phyloP scores from a whole-genome alignment of 2,797 vertebrate genomes.

The Poeciliopsis presidionis region DNA sequence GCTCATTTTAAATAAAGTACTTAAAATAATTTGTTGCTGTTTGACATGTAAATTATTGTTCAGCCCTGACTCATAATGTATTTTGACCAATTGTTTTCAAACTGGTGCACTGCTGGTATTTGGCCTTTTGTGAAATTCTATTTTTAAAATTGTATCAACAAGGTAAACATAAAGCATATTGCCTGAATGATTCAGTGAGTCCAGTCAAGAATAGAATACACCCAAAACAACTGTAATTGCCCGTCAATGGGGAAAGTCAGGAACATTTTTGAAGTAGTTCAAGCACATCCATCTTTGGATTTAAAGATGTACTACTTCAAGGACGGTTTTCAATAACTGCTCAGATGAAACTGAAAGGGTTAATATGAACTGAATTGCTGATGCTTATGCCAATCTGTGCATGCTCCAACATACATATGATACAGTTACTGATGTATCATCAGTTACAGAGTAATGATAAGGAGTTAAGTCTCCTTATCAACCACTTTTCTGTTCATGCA shows the following conservation, averaged over 20 bases:
- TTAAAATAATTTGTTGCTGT: conserved; percentile 8
- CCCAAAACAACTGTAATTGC: too few species aligned
- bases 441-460: too few species aligned
- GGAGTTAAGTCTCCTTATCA: background rate
- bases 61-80: background rate
- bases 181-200: background rate
- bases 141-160: background rate
- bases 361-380: background rate
- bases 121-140: background rate
- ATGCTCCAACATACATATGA: background rate
- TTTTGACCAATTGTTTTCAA: background rate
- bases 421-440: background rate
- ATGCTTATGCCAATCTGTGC: background rate
- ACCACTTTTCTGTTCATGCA: background rate
- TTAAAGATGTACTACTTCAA: background rate
- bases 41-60: background rate
- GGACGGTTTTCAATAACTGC: background rate
- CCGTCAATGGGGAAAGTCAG: too few species aligned
- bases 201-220: too few species aligned
- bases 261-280: background rate
- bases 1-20: conserved; percentile 64
- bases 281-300: background rate
- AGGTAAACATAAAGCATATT: background rate
- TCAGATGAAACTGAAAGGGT: background rate
- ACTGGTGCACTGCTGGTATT: background rate